phyloP scores from a whole-genome alignment of 2,888 invertebrate species.

The Sicus ferrugineus region DNA sequence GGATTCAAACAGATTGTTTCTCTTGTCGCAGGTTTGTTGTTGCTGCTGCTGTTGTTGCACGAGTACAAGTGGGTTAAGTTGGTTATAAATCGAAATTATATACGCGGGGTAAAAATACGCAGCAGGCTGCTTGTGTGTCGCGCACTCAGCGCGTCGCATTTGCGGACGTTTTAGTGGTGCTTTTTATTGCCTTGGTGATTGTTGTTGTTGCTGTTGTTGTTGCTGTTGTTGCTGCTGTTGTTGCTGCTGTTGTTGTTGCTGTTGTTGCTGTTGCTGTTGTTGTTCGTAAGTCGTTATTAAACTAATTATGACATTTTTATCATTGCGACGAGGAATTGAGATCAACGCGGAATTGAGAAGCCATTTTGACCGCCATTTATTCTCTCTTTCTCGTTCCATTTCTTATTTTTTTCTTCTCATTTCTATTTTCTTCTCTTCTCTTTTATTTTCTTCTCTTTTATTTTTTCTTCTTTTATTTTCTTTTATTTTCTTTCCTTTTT shows the following conservation, averaged over 20 bases:
- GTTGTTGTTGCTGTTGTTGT: slow-evolving; percentile 1
- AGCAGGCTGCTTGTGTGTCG: background rate
- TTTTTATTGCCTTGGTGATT: background rate
- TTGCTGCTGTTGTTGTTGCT: background rate
- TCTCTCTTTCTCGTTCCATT: too few relatives aligned
- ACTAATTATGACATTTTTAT: too few relatives aligned
- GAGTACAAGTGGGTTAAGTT: slow-evolving; percentile 28
- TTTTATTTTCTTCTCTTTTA: too few relatives aligned
- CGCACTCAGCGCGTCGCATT: slow-evolving; percentile 6
- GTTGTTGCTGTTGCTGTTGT: too few relatives aligned
- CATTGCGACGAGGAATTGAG: too few relatives aligned
- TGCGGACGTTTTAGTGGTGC: slow-evolving; percentile 4
- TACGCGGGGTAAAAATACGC: background rate
- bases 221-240: background rate
- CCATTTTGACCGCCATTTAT: too few relatives aligned
- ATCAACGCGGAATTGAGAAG: too few relatives aligned
- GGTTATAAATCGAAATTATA: slow-evolving; percentile 16
- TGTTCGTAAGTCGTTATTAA: too few relatives aligned
- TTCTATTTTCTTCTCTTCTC: too few relatives aligned
- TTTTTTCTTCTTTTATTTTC: too few relatives aligned
- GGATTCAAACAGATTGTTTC: slow-evolving; percentile 28
- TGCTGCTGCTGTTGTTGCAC: slow-evolving; percentile 13
- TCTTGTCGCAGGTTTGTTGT: background rate
- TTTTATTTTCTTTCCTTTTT: too few relatives aligned
- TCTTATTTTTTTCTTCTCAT: too few relatives aligned